Percentiles rank a stretch among this genome's conserved stretches.
phyloP scores from a whole-genome alignment of 2,797 vertebrate species.

The Acanthurus tractus region DNA sequence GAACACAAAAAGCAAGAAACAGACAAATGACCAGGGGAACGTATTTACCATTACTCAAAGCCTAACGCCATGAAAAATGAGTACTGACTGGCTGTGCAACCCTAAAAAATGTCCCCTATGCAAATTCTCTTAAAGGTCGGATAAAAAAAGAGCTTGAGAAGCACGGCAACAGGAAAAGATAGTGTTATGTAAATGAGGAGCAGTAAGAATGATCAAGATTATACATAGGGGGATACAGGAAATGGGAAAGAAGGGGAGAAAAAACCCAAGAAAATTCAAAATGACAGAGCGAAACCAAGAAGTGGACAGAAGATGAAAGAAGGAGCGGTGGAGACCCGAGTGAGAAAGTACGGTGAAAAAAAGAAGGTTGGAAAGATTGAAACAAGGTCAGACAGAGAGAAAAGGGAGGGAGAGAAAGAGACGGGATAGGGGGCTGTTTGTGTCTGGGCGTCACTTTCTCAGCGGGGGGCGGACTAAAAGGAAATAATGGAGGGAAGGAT shows the following conservation, averaged over 20 bases:
- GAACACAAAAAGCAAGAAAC: constrained; percentile 75
- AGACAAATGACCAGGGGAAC: constrained; percentile 82
- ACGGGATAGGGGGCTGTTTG: constrained; percentile 69
- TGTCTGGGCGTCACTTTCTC: constrained; percentile 82
- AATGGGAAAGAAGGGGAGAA: constrained; percentile 66
- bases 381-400: constrained; percentile 84
- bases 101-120: constrained; percentile 86
- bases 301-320: constrained; percentile 80
- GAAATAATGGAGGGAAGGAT: constrained; percentile 78
- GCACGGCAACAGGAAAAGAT: constrained; percentile 76
- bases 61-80: constrained; percentile 85
- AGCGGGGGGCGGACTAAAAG: constrained; percentile 80
- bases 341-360: constrained; percentile 67
- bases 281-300: constrained; percentile 82
- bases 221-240: constrained; percentile 70
- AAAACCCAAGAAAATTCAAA: constrained; percentile 68
- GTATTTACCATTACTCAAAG: constrained; percentile 86
- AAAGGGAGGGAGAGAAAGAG: constrained; percentile 63
- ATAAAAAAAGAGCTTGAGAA: constrained; percentile 74
- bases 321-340: constrained; percentile 56
- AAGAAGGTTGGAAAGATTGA: constrained; percentile 75
- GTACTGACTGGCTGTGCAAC: constrained; percentile 80
- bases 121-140: constrained; percentile 88
- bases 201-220: constrained; percentile 74
- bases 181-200: constrained; percentile 78